These are phyloP conservation scores for Erynnis tages DNA, from an alignment of 2,888 invertebrate species.

Conservation along the genomic window DNA sequence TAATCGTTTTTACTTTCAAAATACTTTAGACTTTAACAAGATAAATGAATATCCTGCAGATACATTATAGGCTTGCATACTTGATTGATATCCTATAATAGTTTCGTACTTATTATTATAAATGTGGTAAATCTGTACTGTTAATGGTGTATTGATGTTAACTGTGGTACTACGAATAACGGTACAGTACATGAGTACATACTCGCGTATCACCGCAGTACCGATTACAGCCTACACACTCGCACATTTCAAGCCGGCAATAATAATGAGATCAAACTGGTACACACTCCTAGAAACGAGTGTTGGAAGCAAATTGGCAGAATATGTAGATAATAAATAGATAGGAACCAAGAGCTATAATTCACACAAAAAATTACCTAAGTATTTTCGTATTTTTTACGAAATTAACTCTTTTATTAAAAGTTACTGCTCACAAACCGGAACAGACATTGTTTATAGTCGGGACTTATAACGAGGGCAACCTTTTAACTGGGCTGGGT, in stretches of 20 bases:
- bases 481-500: constrained; percentile 14
- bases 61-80: no score
- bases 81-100: no score
- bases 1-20: no score
- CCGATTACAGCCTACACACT: background rate
- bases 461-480: constrained; percentile 17
- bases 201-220: no score
- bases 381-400: no score
- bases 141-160: background rate
- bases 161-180: background rate
- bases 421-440: no score
- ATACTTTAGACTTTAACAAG: no score
- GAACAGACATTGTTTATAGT: constrained; percentile 21
- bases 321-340: background rate
- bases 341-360: background rate
- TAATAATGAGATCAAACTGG: background rate
- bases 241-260: background rate
- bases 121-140: background rate
- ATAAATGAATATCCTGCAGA: no score
- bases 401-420: no score
- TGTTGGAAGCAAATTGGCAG: background rate
- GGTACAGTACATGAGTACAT: background rate
- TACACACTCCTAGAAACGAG: background rate
- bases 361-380: background rate
- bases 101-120: no score